Conservation (phyloP, 2,113 vertebrate genomes). For the Okapia johnstoni region DNA sequence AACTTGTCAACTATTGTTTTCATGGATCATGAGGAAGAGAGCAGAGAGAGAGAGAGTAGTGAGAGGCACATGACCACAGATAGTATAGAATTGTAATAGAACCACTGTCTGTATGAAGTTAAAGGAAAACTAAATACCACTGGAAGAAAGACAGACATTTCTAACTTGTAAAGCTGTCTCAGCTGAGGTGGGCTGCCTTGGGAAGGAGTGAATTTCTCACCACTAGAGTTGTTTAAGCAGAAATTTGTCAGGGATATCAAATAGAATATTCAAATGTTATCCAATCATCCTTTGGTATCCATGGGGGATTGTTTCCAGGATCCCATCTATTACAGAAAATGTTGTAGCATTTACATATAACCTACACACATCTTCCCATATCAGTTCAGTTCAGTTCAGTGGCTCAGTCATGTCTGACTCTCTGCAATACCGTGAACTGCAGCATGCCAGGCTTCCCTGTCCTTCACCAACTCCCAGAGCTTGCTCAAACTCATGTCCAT, state of each 20-base stretch:
- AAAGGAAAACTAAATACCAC: neutral
- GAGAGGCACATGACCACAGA: neutral
- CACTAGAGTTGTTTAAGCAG: neutral
- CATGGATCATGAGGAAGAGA: neutral
- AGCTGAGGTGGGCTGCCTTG: neutral
- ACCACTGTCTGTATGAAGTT: neutral
- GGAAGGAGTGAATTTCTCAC: neutral
- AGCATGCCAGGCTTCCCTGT: neutral
- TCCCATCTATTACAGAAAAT: neutral
- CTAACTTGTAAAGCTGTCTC: neutral
- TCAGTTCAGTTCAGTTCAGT: neutral
- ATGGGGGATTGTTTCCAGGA: neutral
- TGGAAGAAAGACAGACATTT: neutral
- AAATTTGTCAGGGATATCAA: neutral
- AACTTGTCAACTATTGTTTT: neutral
- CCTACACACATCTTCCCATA: neutral
- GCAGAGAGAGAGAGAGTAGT: neutral
- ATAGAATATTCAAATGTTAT: neutral
- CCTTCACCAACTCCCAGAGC: neutral
- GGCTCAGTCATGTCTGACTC: neutral
- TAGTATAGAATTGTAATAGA: neutral
- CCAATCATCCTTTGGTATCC: neutral
- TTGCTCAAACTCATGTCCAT: neutral
- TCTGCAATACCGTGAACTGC: neutral
- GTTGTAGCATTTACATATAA: neutral